These are phyloP conservation scores for Mythimna vitellina DNA, from an alignment of 2,888 invertebrate species.

Conservation along the genomic window DNA sequence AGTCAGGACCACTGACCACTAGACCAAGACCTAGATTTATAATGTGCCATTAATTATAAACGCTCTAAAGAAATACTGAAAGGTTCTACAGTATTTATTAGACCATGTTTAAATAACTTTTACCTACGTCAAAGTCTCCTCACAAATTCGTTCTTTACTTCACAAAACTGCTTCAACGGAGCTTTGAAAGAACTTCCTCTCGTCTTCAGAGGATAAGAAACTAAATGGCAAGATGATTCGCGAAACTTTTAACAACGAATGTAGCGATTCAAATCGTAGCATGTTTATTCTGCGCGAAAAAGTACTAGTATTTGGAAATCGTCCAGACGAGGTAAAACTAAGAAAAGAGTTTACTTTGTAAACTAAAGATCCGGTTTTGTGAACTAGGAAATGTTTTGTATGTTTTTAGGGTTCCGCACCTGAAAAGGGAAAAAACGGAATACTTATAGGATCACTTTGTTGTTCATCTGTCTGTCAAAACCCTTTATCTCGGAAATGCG, in stretches of 20 bases:
- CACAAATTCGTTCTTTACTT: not conserved
- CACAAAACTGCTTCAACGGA: slow-evolving; percentile 11
- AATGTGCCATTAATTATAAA: no score
- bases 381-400: not conserved
- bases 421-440: no score
- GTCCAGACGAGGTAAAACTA: slow-evolving; percentile 27
- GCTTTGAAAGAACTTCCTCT: slow-evolving; percentile 20
- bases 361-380: slow-evolving; percentile 23
- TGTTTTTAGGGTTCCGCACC: no score
- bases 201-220: slow-evolving; percentile 17
- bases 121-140: not conserved
- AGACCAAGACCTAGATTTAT: no score
- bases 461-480: no score
- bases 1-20: no score
- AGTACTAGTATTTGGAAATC: slow-evolving; percentile 44
- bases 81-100: not conserved
- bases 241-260: slow-evolving; percentile 43
- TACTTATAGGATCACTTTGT: no score
- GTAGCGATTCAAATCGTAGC: slow-evolving; percentile 41
- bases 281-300: slow-evolving; percentile 46
- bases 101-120: not conserved
- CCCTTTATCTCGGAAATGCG: no score
- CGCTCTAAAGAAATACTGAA: no score
- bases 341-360: slow-evolving; percentile 30
- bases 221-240: slow-evolving; percentile 19